Evolutionary conservation across 2,888 invertebrate genomes (phyloP).

Genomic region (Deilephila elpenor): DNA sequence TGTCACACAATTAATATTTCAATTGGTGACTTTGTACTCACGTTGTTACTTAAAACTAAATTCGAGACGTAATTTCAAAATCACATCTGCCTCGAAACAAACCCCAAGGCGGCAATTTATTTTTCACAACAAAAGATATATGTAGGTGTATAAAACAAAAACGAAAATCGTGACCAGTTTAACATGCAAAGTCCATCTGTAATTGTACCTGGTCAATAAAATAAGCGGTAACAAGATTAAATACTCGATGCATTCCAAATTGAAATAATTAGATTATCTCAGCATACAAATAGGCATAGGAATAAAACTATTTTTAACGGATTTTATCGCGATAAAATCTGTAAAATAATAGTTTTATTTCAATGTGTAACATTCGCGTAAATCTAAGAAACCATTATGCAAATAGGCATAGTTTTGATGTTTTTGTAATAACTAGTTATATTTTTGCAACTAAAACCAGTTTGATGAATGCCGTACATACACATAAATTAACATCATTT

Average conservation of each 20-base stretch:
- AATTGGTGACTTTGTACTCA: background rate
- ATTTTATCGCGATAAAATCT: no score
- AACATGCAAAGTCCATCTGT: background rate
- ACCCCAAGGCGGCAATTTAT: constrained; percentile 7
- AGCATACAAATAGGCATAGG: background rate
- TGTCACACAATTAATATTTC: background rate
- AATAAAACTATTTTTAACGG: no score
- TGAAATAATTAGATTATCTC: background rate
- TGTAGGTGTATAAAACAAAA: background rate
- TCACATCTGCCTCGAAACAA: constrained; percentile 10
- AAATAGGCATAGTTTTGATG: constrained; percentile 1
- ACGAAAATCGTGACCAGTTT: constrained; percentile 3
- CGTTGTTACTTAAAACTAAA: background rate
- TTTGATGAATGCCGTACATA: constrained; percentile 27
- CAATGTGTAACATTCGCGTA: no score
- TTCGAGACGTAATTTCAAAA: constrained; percentile 19
- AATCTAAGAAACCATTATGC: no score
- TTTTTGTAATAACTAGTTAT: constrained; percentile 26
- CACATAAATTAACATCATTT: constrained; percentile 21
- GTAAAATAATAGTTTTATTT: no score
- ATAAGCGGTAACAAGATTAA: background rate
- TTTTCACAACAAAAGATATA: background rate
- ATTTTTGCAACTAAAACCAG: constrained; percentile 29
- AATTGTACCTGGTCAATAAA: background rate
- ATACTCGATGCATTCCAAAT: background rate